Conservation (phyloP, 2,113 vertebrate species). For the Pachypanchax playfairii region DNA sequence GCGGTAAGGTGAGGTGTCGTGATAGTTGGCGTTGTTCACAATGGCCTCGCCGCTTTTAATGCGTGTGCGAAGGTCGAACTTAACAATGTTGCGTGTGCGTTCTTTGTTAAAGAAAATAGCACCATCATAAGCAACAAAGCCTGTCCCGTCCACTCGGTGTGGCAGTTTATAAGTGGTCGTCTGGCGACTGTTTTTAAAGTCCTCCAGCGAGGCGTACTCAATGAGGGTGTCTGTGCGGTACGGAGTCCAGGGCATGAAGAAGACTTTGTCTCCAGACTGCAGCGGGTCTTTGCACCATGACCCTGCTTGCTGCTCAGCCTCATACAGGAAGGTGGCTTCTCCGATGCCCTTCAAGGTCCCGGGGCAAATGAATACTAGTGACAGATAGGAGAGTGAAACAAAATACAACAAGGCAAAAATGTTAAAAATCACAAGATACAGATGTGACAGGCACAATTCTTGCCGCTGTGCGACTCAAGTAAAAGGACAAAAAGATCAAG, state of each 20-base stretch:
- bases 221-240: slow-evolving; percentile 97
- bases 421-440: slow-evolving; percentile 3
- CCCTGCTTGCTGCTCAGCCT: slow-evolving; percentile 97
- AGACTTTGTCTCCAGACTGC: slow-evolving; percentile 97
- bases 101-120: slow-evolving; percentile 99
- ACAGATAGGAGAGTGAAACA: slow-evolving; percentile 68
- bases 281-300: slow-evolving; percentile 99
- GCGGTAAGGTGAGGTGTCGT: slow-evolving; percentile 96
- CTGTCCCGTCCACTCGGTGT: slow-evolving; percentile 95
- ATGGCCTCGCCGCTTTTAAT: slow-evolving; percentile 99
- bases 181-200: slow-evolving; percentile 91
- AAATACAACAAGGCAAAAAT: slow-evolving; percentile 33
- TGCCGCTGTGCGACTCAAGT: slow-evolving; percentile 52
- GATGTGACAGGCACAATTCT: slow-evolving; percentile 50
- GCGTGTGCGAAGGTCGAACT: slow-evolving; percentile 97
- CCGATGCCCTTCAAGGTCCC: slow-evolving; percentile 95
- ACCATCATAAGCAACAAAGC: slow-evolving; percentile 96
- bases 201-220: slow-evolving; percentile 93
- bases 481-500: slow-evolving; percentile 54
- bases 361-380: slow-evolving; percentile 98
- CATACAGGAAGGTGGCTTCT: slow-evolving; percentile 92
- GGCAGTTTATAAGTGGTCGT: slow-evolving; percentile 96
- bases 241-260: slow-evolving; percentile 99
- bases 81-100: slow-evolving; percentile 96
- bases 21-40: slow-evolving; percentile 97